Conservation (phyloP, 1,140 invertebrate genomes). For the Bombus pyrosoma region DNA sequence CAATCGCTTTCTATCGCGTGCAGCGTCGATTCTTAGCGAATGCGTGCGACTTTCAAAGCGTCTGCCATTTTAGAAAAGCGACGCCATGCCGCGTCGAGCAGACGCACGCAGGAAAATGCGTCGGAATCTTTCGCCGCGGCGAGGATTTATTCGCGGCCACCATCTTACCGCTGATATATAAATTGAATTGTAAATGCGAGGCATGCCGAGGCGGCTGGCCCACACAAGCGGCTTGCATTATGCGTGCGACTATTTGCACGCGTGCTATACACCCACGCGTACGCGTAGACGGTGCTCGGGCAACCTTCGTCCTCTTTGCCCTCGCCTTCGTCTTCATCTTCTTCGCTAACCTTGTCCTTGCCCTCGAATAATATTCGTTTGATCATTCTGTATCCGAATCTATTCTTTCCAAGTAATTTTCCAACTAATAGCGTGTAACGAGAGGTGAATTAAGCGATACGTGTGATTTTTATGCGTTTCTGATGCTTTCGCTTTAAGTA, state of each 20-base stretch:
- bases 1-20: neutral
- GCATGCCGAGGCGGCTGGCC: slow-evolving; percentile 17
- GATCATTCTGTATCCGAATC: neutral
- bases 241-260: slow-evolving; percentile 48
- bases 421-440: neutral
- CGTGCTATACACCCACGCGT: slow-evolving; percentile 36
- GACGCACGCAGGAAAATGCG: neutral
- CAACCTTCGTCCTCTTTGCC: neutral
- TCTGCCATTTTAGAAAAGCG: slow-evolving; percentile 28
- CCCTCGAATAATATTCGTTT: neutral
- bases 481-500: no score
- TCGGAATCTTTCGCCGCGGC: neutral
- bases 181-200: slow-evolving; percentile 46
- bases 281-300: slow-evolving; percentile 25
- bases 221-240: slow-evolving; percentile 35
- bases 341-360: neutral
- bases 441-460: no score
- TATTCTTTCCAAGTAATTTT: neutral
- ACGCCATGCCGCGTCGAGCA: neutral
- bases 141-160: slow-evolving; percentile 27
- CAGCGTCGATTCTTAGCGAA: neutral
- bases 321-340: neutral
- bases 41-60: neutral
- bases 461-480: no score
- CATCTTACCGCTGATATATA: slow-evolving; percentile 28